These are phyloP conservation scores for Dasysyrphus albostriatus DNA, from an alignment of 2,888 invertebrate species.

Conservation along the genomic window DNA sequence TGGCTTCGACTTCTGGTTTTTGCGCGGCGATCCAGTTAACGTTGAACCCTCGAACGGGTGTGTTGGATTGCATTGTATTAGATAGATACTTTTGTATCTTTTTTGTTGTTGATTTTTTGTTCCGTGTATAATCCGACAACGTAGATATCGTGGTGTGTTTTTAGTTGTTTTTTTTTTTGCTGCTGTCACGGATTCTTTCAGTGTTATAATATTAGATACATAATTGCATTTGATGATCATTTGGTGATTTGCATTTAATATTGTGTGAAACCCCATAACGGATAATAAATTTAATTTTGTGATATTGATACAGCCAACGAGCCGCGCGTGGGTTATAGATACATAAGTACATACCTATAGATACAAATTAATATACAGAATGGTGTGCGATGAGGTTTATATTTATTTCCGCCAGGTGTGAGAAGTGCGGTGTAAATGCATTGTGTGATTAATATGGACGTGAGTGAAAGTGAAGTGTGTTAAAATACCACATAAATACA, in stretches of 20 bases:
- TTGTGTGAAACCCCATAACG: conserved; percentile 54
- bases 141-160: conserved; percentile 6
- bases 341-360: background rate
- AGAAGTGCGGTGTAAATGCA: conserved; percentile 10
- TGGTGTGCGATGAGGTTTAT: conserved; percentile 59
- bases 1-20: conserved; percentile 62
- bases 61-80: conserved; percentile 60
- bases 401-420: conserved; percentile 56
- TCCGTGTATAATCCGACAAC: conserved; percentile 15
- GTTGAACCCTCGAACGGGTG: conserved; percentile 75
- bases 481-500: conserved; percentile 13
- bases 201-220: conserved; percentile 48
- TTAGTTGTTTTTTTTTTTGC: background rate
- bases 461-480: conserved; percentile 69
- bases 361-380: conserved; percentile 7
- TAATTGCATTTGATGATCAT: conserved; percentile 48
- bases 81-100: conserved; percentile 65
- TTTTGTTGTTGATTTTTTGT: conserved; percentile 48
- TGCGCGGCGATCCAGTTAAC: conserved; percentile 70
- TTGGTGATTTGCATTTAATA: conserved; percentile 71
- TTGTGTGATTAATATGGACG: conserved; percentile 68
- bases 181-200: conserved; percentile 39
- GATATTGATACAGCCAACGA: conserved; percentile 77
- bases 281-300: conserved; percentile 69
- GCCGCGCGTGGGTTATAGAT: conserved; percentile 75